phyloP scores from a whole-genome alignment of 2,888 invertebrate genomes.

The Eupithecia centaureata region DNA sequence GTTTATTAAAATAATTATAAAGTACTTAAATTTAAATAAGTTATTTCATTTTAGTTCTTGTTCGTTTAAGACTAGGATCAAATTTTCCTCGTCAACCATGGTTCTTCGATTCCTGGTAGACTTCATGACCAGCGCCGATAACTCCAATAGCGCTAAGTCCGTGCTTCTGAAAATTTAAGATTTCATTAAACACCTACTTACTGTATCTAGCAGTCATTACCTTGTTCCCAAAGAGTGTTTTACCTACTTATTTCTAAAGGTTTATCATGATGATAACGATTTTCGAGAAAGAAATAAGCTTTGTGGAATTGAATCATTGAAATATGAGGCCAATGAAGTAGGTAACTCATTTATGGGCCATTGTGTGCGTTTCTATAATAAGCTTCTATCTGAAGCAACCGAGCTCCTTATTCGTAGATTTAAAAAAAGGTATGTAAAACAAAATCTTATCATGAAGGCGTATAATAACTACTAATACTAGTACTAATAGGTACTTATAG shows the following conservation, averaged over 20 bases:
- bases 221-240: too few species aligned
- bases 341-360: too few species aligned
- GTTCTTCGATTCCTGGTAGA: constrained; percentile 46
- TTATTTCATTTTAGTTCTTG: neutral
- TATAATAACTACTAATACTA: too few species aligned
- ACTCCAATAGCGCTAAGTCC: constrained; percentile 48
- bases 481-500: too few species aligned
- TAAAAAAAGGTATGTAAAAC: too few species aligned
- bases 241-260: neutral
- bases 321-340: neutral
- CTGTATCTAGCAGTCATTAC: neutral
- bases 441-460: too few species aligned
- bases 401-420: too few species aligned
- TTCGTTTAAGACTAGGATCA: neutral
- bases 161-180: constrained; percentile 45
- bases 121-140: constrained; percentile 49
- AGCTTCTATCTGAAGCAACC: too few species aligned
- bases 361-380: too few species aligned
- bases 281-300: neutral
- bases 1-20: neutral
- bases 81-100: constrained; percentile 17
- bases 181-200: neutral
- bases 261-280: neutral
- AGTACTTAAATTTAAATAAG: neutral
- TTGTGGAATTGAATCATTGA: neutral